Base-by-base conservation (phyloP, 1,140 invertebrate genomes). In the Drosophila parvula region DNA sequence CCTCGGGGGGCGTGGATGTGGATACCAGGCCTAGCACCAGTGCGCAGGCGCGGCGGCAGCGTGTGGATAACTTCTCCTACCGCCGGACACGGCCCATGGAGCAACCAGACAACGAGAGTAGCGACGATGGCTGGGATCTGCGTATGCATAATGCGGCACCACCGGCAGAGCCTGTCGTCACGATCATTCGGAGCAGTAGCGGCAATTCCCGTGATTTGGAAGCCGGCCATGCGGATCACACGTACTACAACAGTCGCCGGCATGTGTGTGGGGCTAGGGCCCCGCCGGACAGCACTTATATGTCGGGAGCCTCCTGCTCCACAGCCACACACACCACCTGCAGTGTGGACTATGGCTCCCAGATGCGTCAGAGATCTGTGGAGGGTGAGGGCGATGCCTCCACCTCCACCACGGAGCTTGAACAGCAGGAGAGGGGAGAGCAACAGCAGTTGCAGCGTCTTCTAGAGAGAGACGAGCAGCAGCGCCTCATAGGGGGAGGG, bases 41-140 rank as follows among this genome's bases (percentile, higher is more conserved):
- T 61, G 84, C 85, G 3, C 81, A 90, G 22, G 81, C 85, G 1
- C 55, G 82, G 16, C 59, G 79, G 9, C 75, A 68, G 14, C 79
- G 79, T 18, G 14, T 70, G 0, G 51, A 70, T 34, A 36, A 56
- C 4, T 71, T 70, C 3, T 48, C 51, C 0, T 75, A 69, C 22
- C 68, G 40, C 36, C 18, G 18, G 11, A 11, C 34, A 11, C 64
- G 67, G 27, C 47, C n/a, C 9, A 36, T 61, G n/a, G 80, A 84
- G 3, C 44, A 84, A 2, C 44, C 71, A 40, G 84, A 89, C 0
- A 69, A 74, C 10, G 60, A 89, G 18, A 81, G 83, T 45, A 89
- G 84, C 41, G 83, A 83, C 27, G 83, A 89, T 73, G 84, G 83
- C 32, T 88, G 83, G 83, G 80, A 89, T 34, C 38, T 89, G 36